Evolutionary conservation across 1,140 invertebrate species (phyloP), one percentile per base, ranked within the genome.

Genomic region (Reticulitermes speratus): DNA sequence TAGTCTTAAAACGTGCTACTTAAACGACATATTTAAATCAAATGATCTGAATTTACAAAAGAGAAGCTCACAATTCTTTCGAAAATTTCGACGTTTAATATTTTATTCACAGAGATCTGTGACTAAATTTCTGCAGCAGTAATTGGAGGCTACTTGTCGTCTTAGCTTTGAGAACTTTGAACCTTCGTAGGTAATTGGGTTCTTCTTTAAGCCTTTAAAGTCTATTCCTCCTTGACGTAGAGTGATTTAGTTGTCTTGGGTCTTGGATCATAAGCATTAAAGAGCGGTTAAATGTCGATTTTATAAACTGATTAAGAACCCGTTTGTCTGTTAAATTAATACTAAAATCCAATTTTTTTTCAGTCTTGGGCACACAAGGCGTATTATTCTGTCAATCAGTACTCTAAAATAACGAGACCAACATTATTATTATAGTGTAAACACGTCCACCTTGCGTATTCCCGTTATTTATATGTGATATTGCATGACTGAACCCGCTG

Each of bases 381-480:
- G 0, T 75, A 75, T 30, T 75, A 75, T 30, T 55, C 14, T 16
- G 19, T 21, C 52, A 55, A 21, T 55, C 52, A 55, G 52, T 55
- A 19, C 19, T 19, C 52, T 55, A 55, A 55, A 55, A 19, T 55
- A 21, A 19, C 52, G 14, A 55, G 52, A 21, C 19, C 14, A 0
- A 55, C 52, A 6, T 55, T 55, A 5, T 55, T 55, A 55, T 55
- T 55, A 16, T 14, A 55, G 52, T 19, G 52, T 16, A 55, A 55
- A 21, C 52, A 21, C 52, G 19, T 55, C 52, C 52, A 55, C 52
- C 52, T 55, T 19, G 1, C 52, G 52, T 19, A 55, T 55, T 21
- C 52, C 52, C n/a, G 7, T 75, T 75, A 75, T 75, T 75, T 75
- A 75, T 65, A 65, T 75, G 65, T 75, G 65, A 75, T 9, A 75